Conservation (phyloP, 1,140 invertebrate genomes). For the Heterodera carotae region DNA sequence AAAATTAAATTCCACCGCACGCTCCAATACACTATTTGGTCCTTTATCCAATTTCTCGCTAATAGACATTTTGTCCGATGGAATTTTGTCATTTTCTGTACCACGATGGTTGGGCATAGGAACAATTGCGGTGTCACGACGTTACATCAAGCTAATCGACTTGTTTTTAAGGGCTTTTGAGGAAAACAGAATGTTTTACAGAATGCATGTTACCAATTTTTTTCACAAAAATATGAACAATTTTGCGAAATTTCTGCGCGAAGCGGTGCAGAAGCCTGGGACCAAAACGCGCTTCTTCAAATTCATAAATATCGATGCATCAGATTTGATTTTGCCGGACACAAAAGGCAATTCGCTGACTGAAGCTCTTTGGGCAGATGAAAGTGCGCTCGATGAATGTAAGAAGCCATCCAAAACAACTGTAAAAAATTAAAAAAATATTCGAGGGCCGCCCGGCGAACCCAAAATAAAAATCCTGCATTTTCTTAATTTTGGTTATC, state of each 20-base stretch:
- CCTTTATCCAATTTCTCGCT: no score
- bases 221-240: neutral
- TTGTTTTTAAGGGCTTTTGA: neutral
- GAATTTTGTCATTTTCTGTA: no score
- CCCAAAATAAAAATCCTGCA: no score
- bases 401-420: neutral
- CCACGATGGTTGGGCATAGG: no score
- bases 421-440: no score
- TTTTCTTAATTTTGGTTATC: no score
- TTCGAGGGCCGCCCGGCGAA: no score
- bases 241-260: neutral
- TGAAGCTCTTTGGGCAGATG: neutral
- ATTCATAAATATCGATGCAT: neutral
- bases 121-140: no score
- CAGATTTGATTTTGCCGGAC: neutral
- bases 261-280: neutral
- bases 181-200: neutral
- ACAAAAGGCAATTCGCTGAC: neutral
- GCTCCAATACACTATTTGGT: no score
- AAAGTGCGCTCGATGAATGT: neutral
- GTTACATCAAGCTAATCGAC: no score
- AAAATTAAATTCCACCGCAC: no score
- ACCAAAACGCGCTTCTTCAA: neutral
- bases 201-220: neutral
- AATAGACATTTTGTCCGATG: no score